Conservation (phyloP, 1,140 invertebrate genomes). For the Zaprionus vittiger region DNA sequence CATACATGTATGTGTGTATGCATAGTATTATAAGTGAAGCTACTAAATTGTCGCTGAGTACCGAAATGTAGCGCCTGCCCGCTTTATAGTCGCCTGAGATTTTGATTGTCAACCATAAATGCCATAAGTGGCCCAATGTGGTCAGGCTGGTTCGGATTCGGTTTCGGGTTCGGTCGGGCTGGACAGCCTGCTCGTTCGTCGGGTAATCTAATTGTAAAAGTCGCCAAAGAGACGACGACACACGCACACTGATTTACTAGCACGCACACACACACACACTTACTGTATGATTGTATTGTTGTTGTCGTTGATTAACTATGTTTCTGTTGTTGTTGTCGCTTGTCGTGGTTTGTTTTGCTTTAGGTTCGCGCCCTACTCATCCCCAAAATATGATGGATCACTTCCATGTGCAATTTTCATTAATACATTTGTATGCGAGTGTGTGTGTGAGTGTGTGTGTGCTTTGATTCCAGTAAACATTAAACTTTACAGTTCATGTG, state of each 20-base stretch:
- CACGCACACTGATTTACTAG: conserved; percentile 31
- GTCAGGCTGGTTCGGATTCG: background rate
- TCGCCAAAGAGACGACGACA: conserved; percentile 50
- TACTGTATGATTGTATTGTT: conserved; percentile 20
- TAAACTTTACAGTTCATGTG: background rate
- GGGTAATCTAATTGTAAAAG: conserved; percentile 79
- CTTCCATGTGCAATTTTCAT: conserved; percentile 83
- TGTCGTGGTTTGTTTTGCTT: conserved; percentile 26
- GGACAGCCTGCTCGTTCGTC: background rate
- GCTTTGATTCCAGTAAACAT: background rate
- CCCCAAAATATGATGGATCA: conserved; percentile 79
- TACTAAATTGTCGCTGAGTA: conserved; percentile 31
- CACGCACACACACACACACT: conserved; percentile 1
- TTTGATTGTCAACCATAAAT: conserved; percentile 48
- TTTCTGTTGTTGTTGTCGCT: conserved; percentile 62
- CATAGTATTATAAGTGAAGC: conserved; percentile 11
- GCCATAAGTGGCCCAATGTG: conserved; percentile 22
- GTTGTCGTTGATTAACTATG: conserved; percentile 74
- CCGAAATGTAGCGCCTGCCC: conserved; percentile 62
- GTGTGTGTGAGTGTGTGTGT: conserved; percentile 3
- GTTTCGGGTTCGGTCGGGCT: background rate
- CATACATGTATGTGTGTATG: conserved; percentile 28
- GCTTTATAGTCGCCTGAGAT: conserved; percentile 48
- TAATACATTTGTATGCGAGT: conserved; percentile 60
- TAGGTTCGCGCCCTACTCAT: conserved; percentile 54